Evolutionary conservation across 2,797 vertebrate genomes (phyloP).

Genomic region (Phyllotis vaccarum): DNA sequence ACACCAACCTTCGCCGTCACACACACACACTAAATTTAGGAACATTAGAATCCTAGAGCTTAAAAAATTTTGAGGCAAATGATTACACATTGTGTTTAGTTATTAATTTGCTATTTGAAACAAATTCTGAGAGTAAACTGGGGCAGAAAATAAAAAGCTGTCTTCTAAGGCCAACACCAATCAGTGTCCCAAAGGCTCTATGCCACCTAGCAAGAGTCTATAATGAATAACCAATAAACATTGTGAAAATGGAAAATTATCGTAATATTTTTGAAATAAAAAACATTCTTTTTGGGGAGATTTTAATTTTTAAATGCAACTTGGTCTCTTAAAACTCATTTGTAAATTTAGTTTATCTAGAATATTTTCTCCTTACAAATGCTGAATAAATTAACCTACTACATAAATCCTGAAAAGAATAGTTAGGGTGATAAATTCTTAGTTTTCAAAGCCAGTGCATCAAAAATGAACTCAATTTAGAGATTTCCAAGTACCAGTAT

Average conservation of each 20-base stretch:
- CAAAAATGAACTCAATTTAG: conserved; percentile 31
- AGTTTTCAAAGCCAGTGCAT: conserved; percentile 16
- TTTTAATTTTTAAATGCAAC: neutral
- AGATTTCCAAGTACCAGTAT: conserved; percentile 5
- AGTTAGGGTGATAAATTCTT: conserved; percentile 29
- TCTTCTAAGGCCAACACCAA: neutral
- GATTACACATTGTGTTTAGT: conserved; percentile 29
- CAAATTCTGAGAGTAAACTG: neutral
- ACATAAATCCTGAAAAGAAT: conserved; percentile 3
- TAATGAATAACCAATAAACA: neutral
- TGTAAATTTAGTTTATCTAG: conserved; percentile 36
- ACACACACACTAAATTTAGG: neutral
- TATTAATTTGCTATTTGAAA: neutral
- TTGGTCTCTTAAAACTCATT: conserved; percentile 47
- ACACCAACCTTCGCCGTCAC: too few species aligned
- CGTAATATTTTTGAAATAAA: neutral
- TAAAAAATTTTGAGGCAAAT: conserved; percentile 25
- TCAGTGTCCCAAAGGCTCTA: neutral
- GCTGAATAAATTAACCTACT: neutral
- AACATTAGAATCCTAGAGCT: neutral
- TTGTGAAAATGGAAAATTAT: neutral
- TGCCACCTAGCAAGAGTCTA: neutral
- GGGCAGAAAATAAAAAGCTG: neutral
- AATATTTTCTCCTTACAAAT: neutral
- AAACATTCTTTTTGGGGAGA: conserved; percentile 4